Evolutionary conservation across 2,113 vertebrate genomes (phyloP).

Genomic region (Willisornis vidua): DNA sequence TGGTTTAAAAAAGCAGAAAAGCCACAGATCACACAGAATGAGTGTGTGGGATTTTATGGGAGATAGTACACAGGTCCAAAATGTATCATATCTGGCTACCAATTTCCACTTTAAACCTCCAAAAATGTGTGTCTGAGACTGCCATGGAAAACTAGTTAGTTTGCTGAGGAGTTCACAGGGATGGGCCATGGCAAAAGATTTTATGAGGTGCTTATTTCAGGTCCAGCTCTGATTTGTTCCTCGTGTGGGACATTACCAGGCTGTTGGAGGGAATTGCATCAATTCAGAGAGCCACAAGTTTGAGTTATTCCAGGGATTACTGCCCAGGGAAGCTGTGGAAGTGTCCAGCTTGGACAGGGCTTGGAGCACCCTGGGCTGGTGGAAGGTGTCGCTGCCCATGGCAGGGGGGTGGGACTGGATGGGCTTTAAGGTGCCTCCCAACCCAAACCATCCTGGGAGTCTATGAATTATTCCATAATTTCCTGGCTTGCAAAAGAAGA

Average conservation of each 20-base stretch:
- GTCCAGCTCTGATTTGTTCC: not conserved
- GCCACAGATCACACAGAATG: not conserved
- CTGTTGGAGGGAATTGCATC: not conserved
- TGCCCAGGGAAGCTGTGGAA: not conserved
- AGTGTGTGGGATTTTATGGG: not conserved
- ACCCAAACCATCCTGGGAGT: not conserved
- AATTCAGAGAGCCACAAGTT: not conserved
- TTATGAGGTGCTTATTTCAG: not conserved
- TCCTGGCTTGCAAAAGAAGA: not conserved
- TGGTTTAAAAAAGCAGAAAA: not conserved
- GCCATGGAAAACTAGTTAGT: not conserved
- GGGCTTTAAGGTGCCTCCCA: not conserved
- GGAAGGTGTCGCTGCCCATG: not conserved
- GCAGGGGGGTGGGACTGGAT: not conserved
- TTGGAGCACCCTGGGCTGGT: not conserved
- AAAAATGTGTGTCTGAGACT: not conserved
- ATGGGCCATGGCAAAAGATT: not conserved
- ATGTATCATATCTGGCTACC: not conserved
- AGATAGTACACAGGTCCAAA: not conserved
- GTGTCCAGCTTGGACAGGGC: accelerated
- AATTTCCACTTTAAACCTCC: not conserved
- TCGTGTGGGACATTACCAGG: not conserved
- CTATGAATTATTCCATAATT: not conserved
- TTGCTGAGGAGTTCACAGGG: not conserved
- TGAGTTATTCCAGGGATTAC: not conserved